Evolutionary conservation across 2,797 vertebrate genomes (phyloP), one percentile per base, ranked within the genome.

Genomic region (Sus cebifrons): DNA sequence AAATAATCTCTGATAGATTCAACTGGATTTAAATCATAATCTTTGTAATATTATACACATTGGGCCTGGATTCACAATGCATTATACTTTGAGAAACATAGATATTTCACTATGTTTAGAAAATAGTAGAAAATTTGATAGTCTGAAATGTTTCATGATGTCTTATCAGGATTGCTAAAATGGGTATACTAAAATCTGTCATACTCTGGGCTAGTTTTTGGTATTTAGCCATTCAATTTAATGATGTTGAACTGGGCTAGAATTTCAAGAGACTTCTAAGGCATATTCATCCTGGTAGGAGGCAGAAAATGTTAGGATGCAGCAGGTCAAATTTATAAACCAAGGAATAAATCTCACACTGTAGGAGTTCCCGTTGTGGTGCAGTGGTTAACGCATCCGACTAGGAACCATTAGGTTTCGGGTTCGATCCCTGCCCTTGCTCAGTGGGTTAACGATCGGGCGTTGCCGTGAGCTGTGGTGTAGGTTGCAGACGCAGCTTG

Each of bases 21-120:
- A 52, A 56, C 62, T 60, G 23, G 25, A 67, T 74, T 74, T 75
- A 21, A 78, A 40, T 89, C 52, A 44, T 96, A 89, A 68, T 67
- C 12, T 2, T 92, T 62, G 14, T 58, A 60, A 67, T 65, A 40
- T 21, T 88, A 52, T 62, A n/a, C 25, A 60, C 36, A n/a, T 68
- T n/a, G 32, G 27, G 8, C 58, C 20, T 84, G 6, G 4, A 58
- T 74, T 79, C 49, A 87, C 25, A 67, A 29, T 70, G 68, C n/a
- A 49, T 91, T 86, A 88, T 84, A 36, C 71, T 84, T 71, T 88
- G 83, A 87, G 20, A 78, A 91, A 71, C 12, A 71, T 83, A 40
- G 2, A 11, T 65, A 60, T 67, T 60, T 92, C 58, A 78, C 52
- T 71, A 5, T 79, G 36, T 83, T 7, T 71, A 89, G 40, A 62